Conservation (phyloP, 92 coral and sea anemone genomes). For the Micromussa lordhowensis region DNA sequence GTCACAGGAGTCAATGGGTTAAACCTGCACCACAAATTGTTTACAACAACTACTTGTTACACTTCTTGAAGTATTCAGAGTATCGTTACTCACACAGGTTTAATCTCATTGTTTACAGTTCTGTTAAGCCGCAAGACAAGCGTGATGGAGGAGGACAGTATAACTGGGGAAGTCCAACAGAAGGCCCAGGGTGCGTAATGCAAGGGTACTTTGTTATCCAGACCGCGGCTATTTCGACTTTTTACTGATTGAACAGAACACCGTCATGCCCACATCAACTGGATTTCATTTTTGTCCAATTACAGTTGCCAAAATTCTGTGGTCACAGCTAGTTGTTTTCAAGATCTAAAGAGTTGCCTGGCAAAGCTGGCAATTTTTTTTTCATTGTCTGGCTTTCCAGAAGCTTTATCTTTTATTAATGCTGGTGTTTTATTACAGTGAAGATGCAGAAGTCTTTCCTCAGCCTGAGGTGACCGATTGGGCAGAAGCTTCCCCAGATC, state of each 20-base stretch:
- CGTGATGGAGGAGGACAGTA: conserved; percentile 98
- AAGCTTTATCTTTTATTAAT: not conserved
- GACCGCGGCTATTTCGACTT: not conserved
- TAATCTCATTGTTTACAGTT: conserved; percentile 51
- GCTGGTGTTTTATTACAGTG: conserved; percentile 2
- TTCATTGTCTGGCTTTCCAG: no score
- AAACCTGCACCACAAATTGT: not conserved
- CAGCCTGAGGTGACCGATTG: conserved; percentile 65
- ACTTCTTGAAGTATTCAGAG: not conserved
- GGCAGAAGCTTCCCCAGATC: conserved; percentile 75
- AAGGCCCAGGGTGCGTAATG: conserved; percentile 33
- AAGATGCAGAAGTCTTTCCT: conserved; percentile 72
- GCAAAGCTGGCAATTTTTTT: no score
- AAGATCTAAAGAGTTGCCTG: no score
- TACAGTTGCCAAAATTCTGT: no score
- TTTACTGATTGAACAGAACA: not conserved
- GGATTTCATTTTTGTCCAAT: no score
- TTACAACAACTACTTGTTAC: not conserved
- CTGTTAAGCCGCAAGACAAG: conserved; percentile 95
- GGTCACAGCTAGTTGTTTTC: no score
- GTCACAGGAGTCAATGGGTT: no score
- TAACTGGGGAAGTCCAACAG: conserved; percentile 98
- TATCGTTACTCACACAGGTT: not conserved
- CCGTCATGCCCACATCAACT: not conserved
- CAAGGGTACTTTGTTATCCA: not conserved